A percentile compares a stretch with the other conserved stretches of the same genome.
Evolutionary conservation across 2,888 invertebrate genomes (phyloP).

Genomic region (Rhaphigaster nebulosa): DNA sequence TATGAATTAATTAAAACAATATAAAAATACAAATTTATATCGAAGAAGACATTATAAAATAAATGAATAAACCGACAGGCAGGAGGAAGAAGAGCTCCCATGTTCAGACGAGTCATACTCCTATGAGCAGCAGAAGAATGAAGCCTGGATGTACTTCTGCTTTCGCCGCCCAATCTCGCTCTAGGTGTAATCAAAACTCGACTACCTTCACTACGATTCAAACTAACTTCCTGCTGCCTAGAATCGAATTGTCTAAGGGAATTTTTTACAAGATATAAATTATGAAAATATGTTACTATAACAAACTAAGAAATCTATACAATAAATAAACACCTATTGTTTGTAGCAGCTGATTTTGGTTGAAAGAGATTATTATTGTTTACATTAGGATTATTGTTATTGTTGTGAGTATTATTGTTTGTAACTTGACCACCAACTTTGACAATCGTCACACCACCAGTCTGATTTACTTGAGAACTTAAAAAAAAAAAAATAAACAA

Average conservation of each 20-base stretch:
- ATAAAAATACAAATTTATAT: constrained; percentile 37
- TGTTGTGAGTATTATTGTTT: constrained; percentile 63
- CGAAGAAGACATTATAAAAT: constrained; percentile 45
- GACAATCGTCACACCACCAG: constrained; percentile 84
- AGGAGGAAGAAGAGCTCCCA: constrained; percentile 68
- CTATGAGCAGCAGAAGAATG: constrained; percentile 81
- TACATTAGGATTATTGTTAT: constrained; percentile 62
- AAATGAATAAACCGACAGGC: constrained; percentile 57
- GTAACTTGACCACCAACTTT: constrained; percentile 75
- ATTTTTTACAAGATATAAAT: background rate
- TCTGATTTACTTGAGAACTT: constrained; percentile 78
- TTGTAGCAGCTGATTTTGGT: constrained; percentile 58
- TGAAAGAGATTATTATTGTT: constrained; percentile 62
- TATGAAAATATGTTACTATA: background rate
- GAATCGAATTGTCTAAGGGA: constrained; percentile 13
- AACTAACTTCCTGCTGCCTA: constrained; percentile 8
- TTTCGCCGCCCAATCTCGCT: constrained; percentile 73
- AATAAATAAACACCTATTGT: constrained; percentile 55
- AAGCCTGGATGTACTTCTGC: constrained; percentile 81
- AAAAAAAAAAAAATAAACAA: constrained; percentile 1
- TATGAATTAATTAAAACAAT: constrained; percentile 57
- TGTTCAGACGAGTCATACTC: constrained; percentile 84
- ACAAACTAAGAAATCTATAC: background rate
- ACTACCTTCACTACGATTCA: constrained; percentile 65
- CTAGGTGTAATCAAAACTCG: constrained; percentile 66